Base-by-base conservation (phyloP, 2,888 invertebrate species). In the Hirtodrosophila histrioides region DNA sequence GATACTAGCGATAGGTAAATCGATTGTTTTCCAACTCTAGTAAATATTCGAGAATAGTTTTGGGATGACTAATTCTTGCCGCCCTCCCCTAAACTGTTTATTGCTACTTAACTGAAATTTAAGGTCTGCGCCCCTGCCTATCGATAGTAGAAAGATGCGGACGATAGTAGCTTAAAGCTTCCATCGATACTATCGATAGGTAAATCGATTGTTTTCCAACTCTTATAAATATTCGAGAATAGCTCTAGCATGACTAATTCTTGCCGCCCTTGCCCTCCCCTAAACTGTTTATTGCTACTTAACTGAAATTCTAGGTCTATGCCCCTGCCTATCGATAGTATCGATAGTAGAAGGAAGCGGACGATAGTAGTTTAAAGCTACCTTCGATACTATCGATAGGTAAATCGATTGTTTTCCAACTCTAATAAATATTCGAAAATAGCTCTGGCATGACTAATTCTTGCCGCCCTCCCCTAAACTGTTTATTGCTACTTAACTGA, bases 241-340 rank as follows among this genome's bases (percentile, higher is more conserved):
- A 12, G 3, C 5, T 27, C 5, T 27, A 27, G 5, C 3, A 5
- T 12, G 31, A 11, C 27, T 54, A 29, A 36, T 64, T 50, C 49
- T 43, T 64, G 50, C 49, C 50, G n/a, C n/a, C n/a, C n/a, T n/a
- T n/a, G 50, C 50, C 12, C 11, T 35, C 33, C 8, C 17, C 31
- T 17, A 17, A 45, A 12, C n/a, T 29, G 11, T 46, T 5, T 12
- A 7, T 35, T 17, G 36, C 24, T 56, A n/a, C 33, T 61, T 35
- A 33, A 49, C 37, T 53, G 10, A 56, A 66, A 50, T 53, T 23
- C 2, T 40, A 36, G 60, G 44, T 48, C 43, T 67, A 48, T 12
- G 33, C 9, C 44, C 27, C 48, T 49, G 48, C 44, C n/a, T n/a
- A n/a, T n/a, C n/a, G n/a, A n/a, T n/a, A n/a, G n/a, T n/a, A n/a